phyloP scores from a whole-genome alignment of 2,888 invertebrate genomes.

The Andrena flavipes region DNA sequence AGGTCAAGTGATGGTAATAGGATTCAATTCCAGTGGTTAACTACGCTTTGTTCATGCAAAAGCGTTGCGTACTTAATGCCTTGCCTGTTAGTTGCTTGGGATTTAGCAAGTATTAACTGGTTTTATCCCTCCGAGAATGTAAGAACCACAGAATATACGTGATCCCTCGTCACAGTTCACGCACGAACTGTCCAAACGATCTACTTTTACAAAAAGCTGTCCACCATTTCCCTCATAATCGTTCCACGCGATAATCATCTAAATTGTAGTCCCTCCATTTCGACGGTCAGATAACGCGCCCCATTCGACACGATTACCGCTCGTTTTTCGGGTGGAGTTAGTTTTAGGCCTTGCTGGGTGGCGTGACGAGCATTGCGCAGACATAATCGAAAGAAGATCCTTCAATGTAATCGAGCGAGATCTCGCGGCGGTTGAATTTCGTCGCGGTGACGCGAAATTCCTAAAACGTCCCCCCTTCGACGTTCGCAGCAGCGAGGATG shows the following conservation, averaged over 20 bases:
- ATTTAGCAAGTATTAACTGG: too few species aligned
- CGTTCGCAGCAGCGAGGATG: background rate
- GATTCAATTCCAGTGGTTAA: constrained; percentile 33
- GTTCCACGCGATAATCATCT: constrained; percentile 39
- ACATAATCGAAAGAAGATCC: too few species aligned
- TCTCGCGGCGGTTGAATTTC: background rate
- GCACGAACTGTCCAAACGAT: background rate
- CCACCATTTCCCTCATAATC: background rate
- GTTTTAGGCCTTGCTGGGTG: background rate
- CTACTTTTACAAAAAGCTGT: background rate
- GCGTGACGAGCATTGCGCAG: too few species aligned
- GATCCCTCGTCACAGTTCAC: background rate
- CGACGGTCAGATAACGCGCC: background rate
- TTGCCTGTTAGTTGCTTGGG: too few species aligned
- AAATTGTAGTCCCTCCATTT: constrained; percentile 27
- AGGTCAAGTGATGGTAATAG: constrained; percentile 56
- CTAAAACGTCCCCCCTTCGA: background rate
- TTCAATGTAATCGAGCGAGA: too few species aligned
- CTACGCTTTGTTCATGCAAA: constrained; percentile 2
- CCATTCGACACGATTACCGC: background rate
- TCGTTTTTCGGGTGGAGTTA: background rate
- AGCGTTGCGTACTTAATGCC: too few species aligned
- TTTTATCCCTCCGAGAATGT: too few species aligned
- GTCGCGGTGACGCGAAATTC: background rate
- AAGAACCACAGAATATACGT: too few species aligned